These are phyloP conservation scores for Limonius californicus DNA, from an alignment of 1,140 invertebrate species.

Conservation along the genomic window DNA sequence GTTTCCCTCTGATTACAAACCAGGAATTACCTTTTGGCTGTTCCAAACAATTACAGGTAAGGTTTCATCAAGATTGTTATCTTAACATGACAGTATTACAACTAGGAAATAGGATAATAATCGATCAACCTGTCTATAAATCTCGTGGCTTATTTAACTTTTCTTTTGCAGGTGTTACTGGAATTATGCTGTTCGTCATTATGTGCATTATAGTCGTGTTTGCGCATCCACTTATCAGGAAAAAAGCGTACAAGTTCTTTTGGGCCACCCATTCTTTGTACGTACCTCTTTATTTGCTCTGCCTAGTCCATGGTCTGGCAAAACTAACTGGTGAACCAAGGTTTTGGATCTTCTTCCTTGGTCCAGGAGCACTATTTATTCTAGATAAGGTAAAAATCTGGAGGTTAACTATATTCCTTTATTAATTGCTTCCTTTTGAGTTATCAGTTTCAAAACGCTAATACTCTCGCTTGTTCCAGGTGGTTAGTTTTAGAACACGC, in stretches of 20 bases:
- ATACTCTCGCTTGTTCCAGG: constrained; percentile 50
- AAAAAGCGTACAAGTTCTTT: constrained; percentile 94
- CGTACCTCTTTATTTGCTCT: constrained; percentile 84
- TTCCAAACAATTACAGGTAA: constrained; percentile 91
- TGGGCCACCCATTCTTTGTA: constrained; percentile 97
- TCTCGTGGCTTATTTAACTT: not conserved
- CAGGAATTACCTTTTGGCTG: constrained; percentile 90
- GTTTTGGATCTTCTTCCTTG: constrained; percentile 96
- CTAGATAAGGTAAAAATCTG: constrained; percentile 74
- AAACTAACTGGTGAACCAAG: constrained; percentile 85
- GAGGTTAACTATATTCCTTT: not conserved
- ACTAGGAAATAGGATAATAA: not conserved
- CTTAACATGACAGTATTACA: no score
- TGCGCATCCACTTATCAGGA: constrained; percentile 89
- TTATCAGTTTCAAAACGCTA: constrained; percentile 14
- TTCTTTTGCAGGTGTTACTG: constrained; percentile 78
- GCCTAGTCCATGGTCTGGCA: constrained; percentile 91
- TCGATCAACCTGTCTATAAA: not conserved
- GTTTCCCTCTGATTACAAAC: constrained; percentile 88
- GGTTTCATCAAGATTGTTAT: not conserved
- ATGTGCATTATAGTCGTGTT: constrained; percentile 98
- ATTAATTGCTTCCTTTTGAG: not conserved
- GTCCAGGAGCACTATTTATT: constrained; percentile 85
- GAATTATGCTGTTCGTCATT: constrained; percentile 88
- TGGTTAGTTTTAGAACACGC: constrained; percentile 86